Evolutionary conservation across 2,113 vertebrate species (phyloP), one percentile per base, ranked within the genome.

Genomic region (Myiopsitta monachus): DNA sequence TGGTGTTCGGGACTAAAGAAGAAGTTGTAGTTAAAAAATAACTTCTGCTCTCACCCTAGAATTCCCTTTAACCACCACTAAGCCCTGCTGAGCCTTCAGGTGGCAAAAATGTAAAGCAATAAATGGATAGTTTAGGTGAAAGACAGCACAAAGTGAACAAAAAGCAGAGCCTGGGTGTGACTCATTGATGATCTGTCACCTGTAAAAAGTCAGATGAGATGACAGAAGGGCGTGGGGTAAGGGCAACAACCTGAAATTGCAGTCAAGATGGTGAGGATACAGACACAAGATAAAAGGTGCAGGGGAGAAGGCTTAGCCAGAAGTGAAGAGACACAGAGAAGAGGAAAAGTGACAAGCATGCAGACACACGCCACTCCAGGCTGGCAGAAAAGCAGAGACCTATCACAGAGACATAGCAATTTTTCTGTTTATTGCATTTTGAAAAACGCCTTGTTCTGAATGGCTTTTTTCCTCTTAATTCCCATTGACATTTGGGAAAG

Each of bases 371-470:
- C 12, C 18, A 54, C 28, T 10, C 44, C 10, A 39, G 19, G 28
- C 80, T 75, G 51, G 38, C 36, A 84, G 70, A 72, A 83, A 78
- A 55, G 69, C 33, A 82, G 54, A 72, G 24, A 14, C 33, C 28
- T 68, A 46, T 78, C 54, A 46, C 41, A 86, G 33, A 78, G 28
- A 41, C 51, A 55, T 8, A 17, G 44, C 44, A 91, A 8, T 49
- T 76, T 81, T 83, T 38, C 61, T 94, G 73, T 81, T 93, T 90
- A 75, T 54, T 78, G 80, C 76, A 82, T 75, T 92, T 84, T 87
- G 66, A 47, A 87, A 92, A 94, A 64, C 1, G 2, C 46, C 46
- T 80, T 10, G 2, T 64, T 87, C 75, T 49, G 54, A 72, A 75
- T 14, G 16, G 17, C 18, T 68, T 88, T 87, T 69, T 72, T 44